These are phyloP conservation scores for Dendroctonus ponderosae DNA, from an alignment of 1,140 invertebrate species.

Conservation along the genomic window DNA sequence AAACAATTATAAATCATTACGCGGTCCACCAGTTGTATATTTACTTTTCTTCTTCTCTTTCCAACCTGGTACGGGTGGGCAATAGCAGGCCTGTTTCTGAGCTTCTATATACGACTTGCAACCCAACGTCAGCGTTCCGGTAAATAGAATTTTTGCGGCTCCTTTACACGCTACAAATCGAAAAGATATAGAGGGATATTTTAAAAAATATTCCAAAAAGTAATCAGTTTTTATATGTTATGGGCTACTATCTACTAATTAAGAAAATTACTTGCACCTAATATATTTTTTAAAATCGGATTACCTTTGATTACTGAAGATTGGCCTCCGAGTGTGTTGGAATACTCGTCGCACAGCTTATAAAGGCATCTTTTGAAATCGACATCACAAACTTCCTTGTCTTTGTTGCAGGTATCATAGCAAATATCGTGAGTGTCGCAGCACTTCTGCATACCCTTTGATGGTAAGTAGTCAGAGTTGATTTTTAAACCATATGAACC, in stretches of 20 bases:
- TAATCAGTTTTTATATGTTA: too few relatives aligned
- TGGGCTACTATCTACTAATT: too few relatives aligned
- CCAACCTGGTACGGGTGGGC: slow-evolving; percentile 51
- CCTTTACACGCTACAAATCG: slow-evolving; percentile 69
- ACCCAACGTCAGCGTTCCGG: slow-evolving; percentile 76
- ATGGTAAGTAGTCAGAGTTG: slow-evolving; percentile 70
- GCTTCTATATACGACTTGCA: slow-evolving; percentile 81
- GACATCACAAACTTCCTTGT: slow-evolving; percentile 83
- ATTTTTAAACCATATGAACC: slow-evolving; percentile 75
- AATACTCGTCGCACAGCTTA: slow-evolving; percentile 73
- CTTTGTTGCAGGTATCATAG: slow-evolving; percentile 83
- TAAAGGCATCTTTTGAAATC: slow-evolving; percentile 84
- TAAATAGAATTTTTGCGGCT: slow-evolving; percentile 79
- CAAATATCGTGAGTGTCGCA: slow-evolving; percentile 85
- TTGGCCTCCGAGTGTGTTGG: slow-evolving; percentile 58
- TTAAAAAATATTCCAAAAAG: too few relatives aligned
- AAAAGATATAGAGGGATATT: too few relatives aligned
- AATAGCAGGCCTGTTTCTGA: slow-evolving; percentile 76
- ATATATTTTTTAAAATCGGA: too few relatives aligned
- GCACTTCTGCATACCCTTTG: slow-evolving; percentile 77
- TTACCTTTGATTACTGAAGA: slow-evolving; percentile 38
- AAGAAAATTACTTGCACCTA: too few relatives aligned
- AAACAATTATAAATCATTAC: slow-evolving; percentile 12
- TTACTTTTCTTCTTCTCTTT: slow-evolving; percentile 57
- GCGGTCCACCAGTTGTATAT: slow-evolving; percentile 46